These are phyloP conservation scores for Heteromormyrus szaboi DNA, from an alignment of 2,797 vertebrate species.

Conservation along the genomic window DNA sequence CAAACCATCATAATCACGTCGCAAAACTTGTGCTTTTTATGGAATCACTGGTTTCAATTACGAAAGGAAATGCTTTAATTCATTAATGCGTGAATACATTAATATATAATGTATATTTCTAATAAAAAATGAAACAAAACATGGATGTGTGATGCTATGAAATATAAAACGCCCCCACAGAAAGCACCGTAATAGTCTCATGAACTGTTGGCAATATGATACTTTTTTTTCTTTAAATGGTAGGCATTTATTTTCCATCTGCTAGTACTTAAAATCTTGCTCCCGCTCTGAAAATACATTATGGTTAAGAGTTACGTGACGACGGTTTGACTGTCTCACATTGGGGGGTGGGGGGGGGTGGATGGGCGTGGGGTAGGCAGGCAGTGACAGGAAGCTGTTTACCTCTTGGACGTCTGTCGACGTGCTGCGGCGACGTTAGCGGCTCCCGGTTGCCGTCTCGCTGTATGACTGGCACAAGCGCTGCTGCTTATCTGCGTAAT, in stretches of 20 bases:
- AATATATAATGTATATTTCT: not conserved
- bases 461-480: conserved; percentile 31
- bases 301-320: conserved; percentile 25
- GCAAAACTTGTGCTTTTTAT: not conserved
- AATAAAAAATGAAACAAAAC: not conserved
- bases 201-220: conserved; percentile 16
- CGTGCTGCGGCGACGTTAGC: conserved; percentile 25
- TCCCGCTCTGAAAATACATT: conserved; percentile 18
- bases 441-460: conserved; percentile 23
- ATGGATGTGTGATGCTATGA: not conserved
- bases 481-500: conserved; percentile 27
- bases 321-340: conserved; percentile 21
- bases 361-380: not conserved
- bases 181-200: not conserved
- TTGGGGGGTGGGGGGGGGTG: conserved; percentile 35
- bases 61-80: not conserved
- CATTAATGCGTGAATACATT: not conserved
- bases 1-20: not conserved
- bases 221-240: conserved; percentile 9
- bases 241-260: conserved; percentile 9
- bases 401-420: conserved; percentile 26
- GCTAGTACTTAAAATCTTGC: conserved; percentile 23
- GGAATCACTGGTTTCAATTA: not conserved
- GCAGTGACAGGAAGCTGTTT: conserved; percentile 19
- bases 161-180: not conserved